Conservation (phyloP, 2,888 invertebrate genomes). For the Cheiracanthium punctorium region DNA sequence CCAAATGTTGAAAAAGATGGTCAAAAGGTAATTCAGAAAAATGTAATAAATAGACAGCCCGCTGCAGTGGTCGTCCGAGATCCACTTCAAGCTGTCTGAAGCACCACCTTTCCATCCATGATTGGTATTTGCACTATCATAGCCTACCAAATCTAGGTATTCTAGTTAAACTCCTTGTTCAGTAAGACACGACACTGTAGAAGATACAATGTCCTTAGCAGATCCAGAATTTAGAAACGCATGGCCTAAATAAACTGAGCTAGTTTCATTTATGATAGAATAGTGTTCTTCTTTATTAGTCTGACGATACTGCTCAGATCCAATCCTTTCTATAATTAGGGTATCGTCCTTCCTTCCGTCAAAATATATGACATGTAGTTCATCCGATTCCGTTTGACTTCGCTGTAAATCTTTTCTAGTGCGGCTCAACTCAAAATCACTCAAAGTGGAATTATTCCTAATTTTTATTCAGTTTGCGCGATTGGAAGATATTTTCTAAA, state of each 20-base stretch:
- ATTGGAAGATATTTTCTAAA: too few species aligned
- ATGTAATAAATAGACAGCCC: slow-evolving; percentile 25
- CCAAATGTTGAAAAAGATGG: too few species aligned
- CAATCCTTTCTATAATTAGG: neutral
- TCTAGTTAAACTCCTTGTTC: neutral
- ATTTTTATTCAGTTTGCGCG: neutral
- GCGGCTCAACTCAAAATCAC: too few species aligned
- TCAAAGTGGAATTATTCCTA: too few species aligned
- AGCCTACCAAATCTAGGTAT: too few species aligned
- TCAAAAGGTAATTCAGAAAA: neutral
- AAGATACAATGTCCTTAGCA: neutral
- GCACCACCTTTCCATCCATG: slow-evolving; percentile 6
- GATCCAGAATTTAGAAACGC: neutral
- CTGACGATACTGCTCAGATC: neutral
- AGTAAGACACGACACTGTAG: neutral
- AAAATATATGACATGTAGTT: neutral
- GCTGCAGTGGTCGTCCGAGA: neutral
- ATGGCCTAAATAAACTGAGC: neutral
- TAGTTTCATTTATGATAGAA: slow-evolving; percentile 1
- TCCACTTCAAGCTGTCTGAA: neutral
- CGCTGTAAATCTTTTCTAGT: slow-evolving; percentile 6
- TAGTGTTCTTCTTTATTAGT: slow-evolving; percentile 1
- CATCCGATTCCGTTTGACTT: neutral
- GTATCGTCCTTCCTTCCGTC: slow-evolving; percentile 1
- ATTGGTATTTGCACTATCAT: too few species aligned